Percentiles rank a stretch among this genome's conserved stretches.
These are phyloP conservation scores for Rostratula benghalensis DNA, from an alignment of 2,113 vertebrate species.

Conservation along the genomic window DNA sequence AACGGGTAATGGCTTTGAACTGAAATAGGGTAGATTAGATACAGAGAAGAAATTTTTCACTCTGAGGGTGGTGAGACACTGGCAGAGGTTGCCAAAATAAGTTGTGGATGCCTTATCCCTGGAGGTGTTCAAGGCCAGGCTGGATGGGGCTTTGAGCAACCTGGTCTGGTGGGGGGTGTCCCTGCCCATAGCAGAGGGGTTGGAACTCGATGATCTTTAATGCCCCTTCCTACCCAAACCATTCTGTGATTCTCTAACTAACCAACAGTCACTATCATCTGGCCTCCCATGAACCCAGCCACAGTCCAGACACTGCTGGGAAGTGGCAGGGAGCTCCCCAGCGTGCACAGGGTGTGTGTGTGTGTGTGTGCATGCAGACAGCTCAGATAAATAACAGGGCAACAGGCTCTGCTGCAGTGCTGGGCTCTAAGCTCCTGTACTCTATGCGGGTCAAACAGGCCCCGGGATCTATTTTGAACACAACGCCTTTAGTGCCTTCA, in stretches of 20 bases:
- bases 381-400: background rate
- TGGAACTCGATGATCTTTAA: background rate
- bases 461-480: background rate
- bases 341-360: fast-evolving
- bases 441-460: fast-evolving
- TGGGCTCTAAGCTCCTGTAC: background rate
- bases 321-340: fast-evolving
- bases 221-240: background rate
- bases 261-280: fast-evolving
- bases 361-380: fast-evolving
- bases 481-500: background rate
- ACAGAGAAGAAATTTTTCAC: background rate
- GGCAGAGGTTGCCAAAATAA: background rate
- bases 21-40: background rate
- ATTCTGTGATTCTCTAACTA: background rate
- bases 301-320: fast-evolving
- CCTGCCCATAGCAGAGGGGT: background rate
- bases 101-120: background rate
- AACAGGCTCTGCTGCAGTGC: fast-evolving
- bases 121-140: background rate
- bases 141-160: background rate
- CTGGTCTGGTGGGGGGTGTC: background rate
- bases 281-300: background rate
- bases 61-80: background rate
- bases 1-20: background rate